phyloP scores from a whole-genome alignment of 2,113 vertebrate species.

The Pluvialis apricaria region DNA sequence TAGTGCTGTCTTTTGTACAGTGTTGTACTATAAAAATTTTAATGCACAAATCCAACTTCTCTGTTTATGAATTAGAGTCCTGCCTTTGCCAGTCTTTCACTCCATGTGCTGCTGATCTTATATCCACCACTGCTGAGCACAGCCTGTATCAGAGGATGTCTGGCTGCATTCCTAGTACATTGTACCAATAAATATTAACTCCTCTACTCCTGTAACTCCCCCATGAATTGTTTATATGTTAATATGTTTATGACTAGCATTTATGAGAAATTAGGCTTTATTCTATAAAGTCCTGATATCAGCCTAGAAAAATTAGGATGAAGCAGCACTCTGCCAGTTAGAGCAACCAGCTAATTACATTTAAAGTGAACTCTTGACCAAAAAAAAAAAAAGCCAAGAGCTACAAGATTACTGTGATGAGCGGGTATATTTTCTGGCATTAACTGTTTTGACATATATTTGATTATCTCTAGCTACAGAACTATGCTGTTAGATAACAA shows the following conservation, averaged over 20 bases:
- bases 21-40: neutral
- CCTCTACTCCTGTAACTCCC: neutral
- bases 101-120: neutral
- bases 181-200: conserved; percentile 21
- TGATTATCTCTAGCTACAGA: too few relatives aligned
- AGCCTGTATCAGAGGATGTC: neutral
- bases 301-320: neutral
- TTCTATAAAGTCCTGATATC: neutral
- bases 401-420: neutral
- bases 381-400: too few relatives aligned
- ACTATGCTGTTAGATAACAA: too few relatives aligned
- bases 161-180: conserved; percentile 13
- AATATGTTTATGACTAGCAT: neutral
- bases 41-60: neutral
- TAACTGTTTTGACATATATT: too few relatives aligned
- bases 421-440: too few relatives aligned
- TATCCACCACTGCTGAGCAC: neutral
- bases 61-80: neutral
- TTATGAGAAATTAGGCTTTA: neutral
- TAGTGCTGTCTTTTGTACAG: neutral
- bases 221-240: neutral
- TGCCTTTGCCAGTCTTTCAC: conserved; percentile 11
- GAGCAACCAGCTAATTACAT: neutral
- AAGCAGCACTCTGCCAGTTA: neutral
- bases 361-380: neutral